These are phyloP conservation scores for Ia io DNA, from an alignment of 2,113 vertebrate species.

Conservation along the genomic window DNA sequence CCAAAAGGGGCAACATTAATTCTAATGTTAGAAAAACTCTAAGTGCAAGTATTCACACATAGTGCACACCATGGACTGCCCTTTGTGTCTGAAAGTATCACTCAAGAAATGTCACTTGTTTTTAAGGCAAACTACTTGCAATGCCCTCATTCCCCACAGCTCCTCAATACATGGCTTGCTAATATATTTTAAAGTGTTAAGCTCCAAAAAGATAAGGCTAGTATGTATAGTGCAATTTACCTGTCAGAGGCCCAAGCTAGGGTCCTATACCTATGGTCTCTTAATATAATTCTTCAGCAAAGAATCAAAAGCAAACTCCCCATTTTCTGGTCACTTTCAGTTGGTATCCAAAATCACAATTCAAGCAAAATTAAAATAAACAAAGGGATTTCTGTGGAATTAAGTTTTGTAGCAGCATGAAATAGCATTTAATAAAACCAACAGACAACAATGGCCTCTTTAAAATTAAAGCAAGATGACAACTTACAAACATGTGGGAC, in stretches of 20 bases:
- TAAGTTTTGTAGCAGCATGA: constrained; percentile 60
- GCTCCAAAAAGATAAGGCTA: background rate
- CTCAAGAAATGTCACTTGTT: background rate
- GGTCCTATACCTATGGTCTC: background rate
- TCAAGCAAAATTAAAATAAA: constrained; percentile 71
- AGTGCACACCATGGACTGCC: background rate
- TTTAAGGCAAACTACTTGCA: background rate
- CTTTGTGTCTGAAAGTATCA: background rate
- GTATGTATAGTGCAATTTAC: background rate
- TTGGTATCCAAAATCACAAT: constrained; percentile 57
- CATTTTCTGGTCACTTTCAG: constrained; percentile 63
- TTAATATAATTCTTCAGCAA: constrained; percentile 29
- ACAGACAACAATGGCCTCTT: constrained; percentile 56
- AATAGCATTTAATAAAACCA: constrained; percentile 66
- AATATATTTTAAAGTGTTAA: background rate
- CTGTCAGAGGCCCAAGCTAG: background rate
- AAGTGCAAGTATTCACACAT: background rate
- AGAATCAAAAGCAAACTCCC: background rate
- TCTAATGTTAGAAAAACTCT: background rate
- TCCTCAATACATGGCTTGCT: background rate
- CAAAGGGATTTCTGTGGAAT: constrained; percentile 60
- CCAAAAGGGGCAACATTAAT: background rate
- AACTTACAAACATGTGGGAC: constrained; percentile 56
- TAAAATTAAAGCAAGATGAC: constrained; percentile 67
- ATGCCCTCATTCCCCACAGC: background rate